Conservation (phyloP, 2,113 vertebrate genomes). For the Scomber colias region DNA sequence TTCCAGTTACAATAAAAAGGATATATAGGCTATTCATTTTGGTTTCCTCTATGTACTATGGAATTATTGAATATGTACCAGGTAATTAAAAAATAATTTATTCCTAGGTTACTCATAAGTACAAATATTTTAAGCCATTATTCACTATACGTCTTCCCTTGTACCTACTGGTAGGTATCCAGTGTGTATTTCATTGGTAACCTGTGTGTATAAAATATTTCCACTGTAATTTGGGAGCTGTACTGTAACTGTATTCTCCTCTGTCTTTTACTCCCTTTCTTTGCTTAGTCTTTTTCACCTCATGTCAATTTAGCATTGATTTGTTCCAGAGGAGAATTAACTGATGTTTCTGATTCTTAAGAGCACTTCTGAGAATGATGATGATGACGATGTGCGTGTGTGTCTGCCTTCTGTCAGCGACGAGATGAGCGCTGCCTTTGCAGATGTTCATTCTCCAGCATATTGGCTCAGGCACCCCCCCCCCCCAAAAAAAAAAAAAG, state of each 20-base stretch:
- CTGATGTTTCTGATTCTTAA: slow-evolving; percentile 4
- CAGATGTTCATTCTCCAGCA: slow-evolving; percentile 57
- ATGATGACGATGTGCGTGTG: slow-evolving; percentile 12
- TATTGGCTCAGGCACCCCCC: slow-evolving; percentile 11
- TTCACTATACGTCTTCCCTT: background rate
- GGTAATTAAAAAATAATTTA: background rate
- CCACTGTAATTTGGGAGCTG: background rate
- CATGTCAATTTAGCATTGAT: background rate
- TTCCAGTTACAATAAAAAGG: too few species aligned
- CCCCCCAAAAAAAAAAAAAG: background rate
- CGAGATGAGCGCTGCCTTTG: slow-evolving; percentile 34
- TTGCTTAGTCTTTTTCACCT: slow-evolving; percentile 1
- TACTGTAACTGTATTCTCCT: too few species aligned
- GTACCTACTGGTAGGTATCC: background rate
- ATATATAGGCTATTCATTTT: too few species aligned
- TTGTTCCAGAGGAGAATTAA: background rate
- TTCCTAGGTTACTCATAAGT: background rate
- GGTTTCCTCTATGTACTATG: background rate
- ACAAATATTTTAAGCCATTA: background rate
- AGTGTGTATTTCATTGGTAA: background rate
- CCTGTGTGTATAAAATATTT: background rate
- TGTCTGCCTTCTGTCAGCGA: slow-evolving; percentile 21
- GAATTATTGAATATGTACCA: background rate
- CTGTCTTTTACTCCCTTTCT: background rate
- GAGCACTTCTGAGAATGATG: slow-evolving; percentile 8